phyloP scores from a whole-genome alignment of 1,140 invertebrate species.

The Palaemon carinicauda region DNA sequence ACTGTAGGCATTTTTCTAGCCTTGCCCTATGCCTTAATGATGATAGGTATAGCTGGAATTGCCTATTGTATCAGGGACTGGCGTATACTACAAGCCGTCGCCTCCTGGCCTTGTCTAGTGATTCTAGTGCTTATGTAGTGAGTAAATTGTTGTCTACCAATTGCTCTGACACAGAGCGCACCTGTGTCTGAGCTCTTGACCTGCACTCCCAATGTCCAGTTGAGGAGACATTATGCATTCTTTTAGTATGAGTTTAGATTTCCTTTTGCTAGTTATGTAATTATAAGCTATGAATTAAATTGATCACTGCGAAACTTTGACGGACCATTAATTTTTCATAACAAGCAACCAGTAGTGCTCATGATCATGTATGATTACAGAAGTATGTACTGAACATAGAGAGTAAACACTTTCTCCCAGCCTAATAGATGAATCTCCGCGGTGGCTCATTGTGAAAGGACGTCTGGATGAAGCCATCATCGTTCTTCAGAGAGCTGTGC shows the following conservation, averaged over 20 bases:
- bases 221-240: too few species aligned
- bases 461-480: neutral
- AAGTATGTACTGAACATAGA: neutral
- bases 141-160: neutral
- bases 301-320: too few species aligned
- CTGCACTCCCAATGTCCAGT: too few species aligned
- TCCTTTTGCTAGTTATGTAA: too few species aligned
- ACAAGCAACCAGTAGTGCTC: too few species aligned
- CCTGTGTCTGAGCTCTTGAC: too few species aligned
- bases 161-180: too few species aligned
- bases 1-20: conserved; percentile 21
- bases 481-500: neutral
- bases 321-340: too few species aligned
- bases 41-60: neutral
- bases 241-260: too few species aligned
- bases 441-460: conserved; percentile 21
- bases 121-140: neutral
- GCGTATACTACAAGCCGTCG: conserved; percentile 6
- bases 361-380: neutral
- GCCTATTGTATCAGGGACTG: conserved; percentile 28
- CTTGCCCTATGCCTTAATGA: conserved; percentile 36
- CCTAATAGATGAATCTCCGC: conserved; percentile 29
- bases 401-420: neutral
- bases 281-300: too few species aligned
- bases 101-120: conserved; percentile 3